Evolutionary conservation across 37 sponge, comb jelly and placozoan species (phyloP).

Genomic region (Mnemiopsis leidyi): DNA sequence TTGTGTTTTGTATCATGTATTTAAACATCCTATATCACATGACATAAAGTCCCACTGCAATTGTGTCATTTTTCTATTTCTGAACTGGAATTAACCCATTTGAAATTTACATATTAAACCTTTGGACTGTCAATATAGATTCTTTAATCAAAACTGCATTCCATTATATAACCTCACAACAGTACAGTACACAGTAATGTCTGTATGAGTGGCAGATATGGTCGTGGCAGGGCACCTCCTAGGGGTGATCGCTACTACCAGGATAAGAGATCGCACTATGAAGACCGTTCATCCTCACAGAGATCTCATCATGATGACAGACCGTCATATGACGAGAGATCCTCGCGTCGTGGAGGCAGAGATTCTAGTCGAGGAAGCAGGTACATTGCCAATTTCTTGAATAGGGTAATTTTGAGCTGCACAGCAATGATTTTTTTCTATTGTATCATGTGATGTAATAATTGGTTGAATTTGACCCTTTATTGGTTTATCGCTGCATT

Average conservation of each 20-base stretch:
- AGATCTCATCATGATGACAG: neutral
- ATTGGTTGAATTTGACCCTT: neutral
- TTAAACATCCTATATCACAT: neutral
- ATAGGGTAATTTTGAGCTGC: too few species aligned
- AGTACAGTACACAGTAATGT: constrained; percentile 6
- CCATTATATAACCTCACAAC: too few species aligned
- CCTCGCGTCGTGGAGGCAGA: neutral
- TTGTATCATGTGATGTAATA: too few species aligned
- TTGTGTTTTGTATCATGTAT: neutral
- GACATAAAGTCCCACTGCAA: neutral
- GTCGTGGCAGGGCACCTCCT: neutral
- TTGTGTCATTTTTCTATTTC: too few species aligned
- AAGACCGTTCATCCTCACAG: neutral
- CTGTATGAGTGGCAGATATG: constrained; percentile 45
- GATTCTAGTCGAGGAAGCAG: neutral
- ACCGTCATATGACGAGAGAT: neutral
- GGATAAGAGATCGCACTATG: constrained; percentile 6
- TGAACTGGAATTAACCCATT: too few species aligned
- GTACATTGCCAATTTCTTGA: too few species aligned
- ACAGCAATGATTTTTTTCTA: too few species aligned
- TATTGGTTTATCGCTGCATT: neutral
- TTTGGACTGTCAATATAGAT: too few species aligned
- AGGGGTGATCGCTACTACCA: neutral
- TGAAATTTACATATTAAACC: too few species aligned
- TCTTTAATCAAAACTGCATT: too few species aligned